Base-by-base conservation (phyloP, 2,113 vertebrate genomes). In the Epinephelus moara region DNA sequence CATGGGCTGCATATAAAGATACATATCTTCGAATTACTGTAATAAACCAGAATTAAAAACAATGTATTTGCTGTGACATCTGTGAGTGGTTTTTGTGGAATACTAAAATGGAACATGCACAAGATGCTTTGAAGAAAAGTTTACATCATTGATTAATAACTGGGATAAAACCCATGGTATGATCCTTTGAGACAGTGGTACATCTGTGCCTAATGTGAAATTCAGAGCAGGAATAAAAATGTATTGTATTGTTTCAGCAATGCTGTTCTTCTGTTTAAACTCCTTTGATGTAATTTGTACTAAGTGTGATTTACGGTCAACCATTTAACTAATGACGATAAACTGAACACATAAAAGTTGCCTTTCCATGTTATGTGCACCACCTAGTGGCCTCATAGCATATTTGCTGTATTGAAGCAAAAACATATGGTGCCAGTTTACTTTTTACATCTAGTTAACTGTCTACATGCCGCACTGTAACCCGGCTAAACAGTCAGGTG, bases 351-450 rank as follows among this genome's bases (percentile, higher is more conserved):
- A 30, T 30, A 30, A 30, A 30, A 30, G 30, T 30, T 7, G 56
- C 0, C 17, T 42, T 23, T 59, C 60, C 11, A n/a, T 62, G 50
- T 59, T 1, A 19, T 56, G 61, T 57, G 47, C 37, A 2, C 75
- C 84, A 88, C 70, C 84, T 77, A 63, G 75, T 87, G 84, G 75
- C 33, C 6, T 19, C 4, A 25, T 19, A 17, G 23, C 4, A 14
- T 17, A 42, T 23, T 66, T 53, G 42, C 40, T 47, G 25, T 50
- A 21, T 0, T 42, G 27, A 60, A 45, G n/a, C 19, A 0, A 30
- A 14, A 73, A 62, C 15, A 52, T 23, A 47, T 47, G n/a, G 15
- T 47, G 33, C 37, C 21, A 42, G 3, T 30, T 10, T 52, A 5
- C 33, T 55, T 25, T 60, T 61, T 67, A 73, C 21, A 11, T 55